phyloP scores from a whole-genome alignment of 2,113 vertebrate genomes.

The Apaloderma vittatum region DNA sequence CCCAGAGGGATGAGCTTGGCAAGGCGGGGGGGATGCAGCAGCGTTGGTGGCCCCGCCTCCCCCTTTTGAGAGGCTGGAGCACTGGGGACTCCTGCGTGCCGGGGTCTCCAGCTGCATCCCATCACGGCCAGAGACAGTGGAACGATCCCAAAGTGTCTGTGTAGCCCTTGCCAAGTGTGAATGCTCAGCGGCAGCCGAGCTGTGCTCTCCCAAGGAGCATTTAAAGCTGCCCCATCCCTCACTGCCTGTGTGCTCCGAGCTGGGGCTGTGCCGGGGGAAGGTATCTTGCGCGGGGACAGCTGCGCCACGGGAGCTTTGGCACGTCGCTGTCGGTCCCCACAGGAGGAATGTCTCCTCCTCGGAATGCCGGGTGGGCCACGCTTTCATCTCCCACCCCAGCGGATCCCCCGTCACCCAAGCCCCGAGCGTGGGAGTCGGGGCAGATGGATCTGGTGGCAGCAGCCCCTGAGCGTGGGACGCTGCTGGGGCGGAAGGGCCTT shows the following conservation, averaged over 20 bases:
- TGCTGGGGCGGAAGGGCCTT: not conserved
- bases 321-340: rapidly evolving
- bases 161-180: not conserved
- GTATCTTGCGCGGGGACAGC: not conserved
- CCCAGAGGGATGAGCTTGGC: not conserved
- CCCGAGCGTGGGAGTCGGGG: not conserved
- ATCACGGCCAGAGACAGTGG: not conserved
- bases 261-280: not conserved
- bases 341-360: not conserved
- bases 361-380: not conserved
- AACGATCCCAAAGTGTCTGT: not conserved
- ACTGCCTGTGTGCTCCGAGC: not conserved
- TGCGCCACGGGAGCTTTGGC: not conserved
- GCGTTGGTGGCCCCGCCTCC: rapidly evolving
- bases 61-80: not conserved
- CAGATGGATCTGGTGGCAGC: not conserved
- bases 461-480: not conserved
- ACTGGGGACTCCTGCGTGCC: rapidly evolving
- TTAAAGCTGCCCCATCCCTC: not conserved
- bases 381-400: not conserved
- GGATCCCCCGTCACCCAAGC: not conserved
- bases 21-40: not conserved
- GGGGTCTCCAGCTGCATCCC: not conserved
- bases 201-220: not conserved
- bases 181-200: not conserved